These are phyloP conservation scores for Calidris pygmaea DNA, from an alignment of 2,113 vertebrate genomes.

Conservation along the genomic window DNA sequence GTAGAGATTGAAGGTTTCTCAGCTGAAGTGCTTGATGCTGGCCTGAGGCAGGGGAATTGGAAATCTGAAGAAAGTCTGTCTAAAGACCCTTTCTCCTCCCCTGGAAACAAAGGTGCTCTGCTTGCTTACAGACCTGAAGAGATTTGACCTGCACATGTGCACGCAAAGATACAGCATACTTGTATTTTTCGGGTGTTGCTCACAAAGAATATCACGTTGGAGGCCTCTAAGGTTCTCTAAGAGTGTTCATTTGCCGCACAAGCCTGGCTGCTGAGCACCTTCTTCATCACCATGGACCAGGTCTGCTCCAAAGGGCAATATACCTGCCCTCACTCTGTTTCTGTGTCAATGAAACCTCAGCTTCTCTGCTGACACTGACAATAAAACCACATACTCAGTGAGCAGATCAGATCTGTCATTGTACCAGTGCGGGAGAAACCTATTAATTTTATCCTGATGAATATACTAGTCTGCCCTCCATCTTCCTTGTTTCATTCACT, in stretches of 20 bases:
- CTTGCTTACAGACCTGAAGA: neutral
- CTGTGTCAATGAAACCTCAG: neutral
- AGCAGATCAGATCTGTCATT: neutral
- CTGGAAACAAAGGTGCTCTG: neutral
- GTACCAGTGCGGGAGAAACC: neutral
- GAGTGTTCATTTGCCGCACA: neutral
- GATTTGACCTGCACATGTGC: neutral
- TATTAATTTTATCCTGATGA: neutral
- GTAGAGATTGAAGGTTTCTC: neutral
- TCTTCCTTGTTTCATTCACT: neutral
- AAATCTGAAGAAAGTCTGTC: neutral
- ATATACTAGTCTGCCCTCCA: neutral
- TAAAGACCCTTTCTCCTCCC: neutral
- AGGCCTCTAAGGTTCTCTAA: neutral
- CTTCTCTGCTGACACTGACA: neutral
- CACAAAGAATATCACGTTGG: neutral
- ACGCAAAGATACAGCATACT: accelerated
- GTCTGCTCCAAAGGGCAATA: neutral
- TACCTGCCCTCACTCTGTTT: neutral
- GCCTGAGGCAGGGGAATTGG: neutral
- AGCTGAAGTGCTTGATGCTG: neutral
- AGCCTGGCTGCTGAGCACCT: neutral
- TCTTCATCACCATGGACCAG: neutral
- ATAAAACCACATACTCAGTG: neutral
- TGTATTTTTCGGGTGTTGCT: neutral